A percentile compares a stretch with the other conserved stretches of the same genome.
phyloP scores from a whole-genome alignment of 1,140 invertebrate genomes.

The Tigriopus japonicus region DNA sequence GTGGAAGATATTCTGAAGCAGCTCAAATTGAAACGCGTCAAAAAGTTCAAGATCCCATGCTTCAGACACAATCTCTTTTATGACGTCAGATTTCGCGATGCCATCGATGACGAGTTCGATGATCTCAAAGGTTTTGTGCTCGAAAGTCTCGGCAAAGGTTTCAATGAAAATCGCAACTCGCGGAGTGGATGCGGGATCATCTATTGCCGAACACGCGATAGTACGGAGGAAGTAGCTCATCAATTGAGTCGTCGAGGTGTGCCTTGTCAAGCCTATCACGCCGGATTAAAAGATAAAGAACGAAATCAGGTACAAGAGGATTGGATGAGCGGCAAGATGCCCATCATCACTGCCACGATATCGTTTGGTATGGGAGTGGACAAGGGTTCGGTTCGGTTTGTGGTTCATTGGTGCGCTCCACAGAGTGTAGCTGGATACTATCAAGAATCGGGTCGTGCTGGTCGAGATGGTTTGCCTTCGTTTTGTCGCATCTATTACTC shows the following conservation, averaged over 20 bases:
- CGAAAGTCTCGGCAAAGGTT: slow-evolving; percentile 22
- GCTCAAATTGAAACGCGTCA: slow-evolving; percentile 32
- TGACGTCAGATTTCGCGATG: slow-evolving; percentile 56
- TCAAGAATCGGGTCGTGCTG: slow-evolving; percentile 42
- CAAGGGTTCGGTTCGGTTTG: slow-evolving; percentile 53
- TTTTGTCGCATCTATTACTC: slow-evolving; percentile 48
- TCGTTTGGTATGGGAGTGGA: slow-evolving; percentile 59
- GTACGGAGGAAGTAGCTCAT: slow-evolving; percentile 39
- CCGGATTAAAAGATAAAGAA: slow-evolving; percentile 33
- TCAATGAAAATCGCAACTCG: not conserved
- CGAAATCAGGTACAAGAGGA: slow-evolving; percentile 37
- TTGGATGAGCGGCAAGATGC: slow-evolving; percentile 42
- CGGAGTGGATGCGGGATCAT: slow-evolving; percentile 46
- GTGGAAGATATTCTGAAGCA: slow-evolving; percentile 36
- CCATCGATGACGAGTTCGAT: slow-evolving; percentile 45
- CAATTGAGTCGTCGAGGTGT: slow-evolving; percentile 34
- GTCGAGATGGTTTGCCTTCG: slow-evolving; percentile 38
- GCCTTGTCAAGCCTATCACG: slow-evolving; percentile 40
- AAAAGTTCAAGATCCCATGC: slow-evolving; percentile 37
- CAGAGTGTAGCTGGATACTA: slow-evolving; percentile 46
- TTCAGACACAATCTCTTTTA: slow-evolving; percentile 48
- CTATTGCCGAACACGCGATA: slow-evolving; percentile 44
- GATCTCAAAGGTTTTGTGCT: slow-evolving; percentile 50
- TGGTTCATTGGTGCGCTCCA: slow-evolving; percentile 79
- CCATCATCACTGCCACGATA: slow-evolving; percentile 41